phyloP scores from a whole-genome alignment of 2,888 invertebrate genomes.

The Blera fallax region DNA sequence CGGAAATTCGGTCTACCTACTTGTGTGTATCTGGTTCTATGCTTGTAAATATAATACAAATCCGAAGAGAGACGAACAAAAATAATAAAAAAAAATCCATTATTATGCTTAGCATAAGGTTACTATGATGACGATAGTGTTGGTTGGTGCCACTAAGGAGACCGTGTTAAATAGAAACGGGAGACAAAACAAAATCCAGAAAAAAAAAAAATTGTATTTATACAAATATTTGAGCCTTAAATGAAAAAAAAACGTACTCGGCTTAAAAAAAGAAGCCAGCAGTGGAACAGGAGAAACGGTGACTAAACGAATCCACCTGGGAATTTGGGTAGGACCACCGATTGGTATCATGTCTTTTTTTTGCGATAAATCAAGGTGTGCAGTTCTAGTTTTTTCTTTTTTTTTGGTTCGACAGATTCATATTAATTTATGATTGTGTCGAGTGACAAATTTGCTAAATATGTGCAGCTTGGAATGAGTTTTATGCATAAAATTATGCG shows the following conservation, averaged over 20 bases:
- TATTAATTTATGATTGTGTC: conserved; percentile 68
- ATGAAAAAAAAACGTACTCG: conserved; percentile 32
- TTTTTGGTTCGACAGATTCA: conserved; percentile 55
- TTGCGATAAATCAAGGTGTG: conserved; percentile 66
- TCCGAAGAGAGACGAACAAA: conserved; percentile 29
- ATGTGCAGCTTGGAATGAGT: conserved; percentile 11
- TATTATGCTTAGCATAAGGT: conserved; percentile 72
- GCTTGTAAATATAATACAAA: conserved; percentile 67
- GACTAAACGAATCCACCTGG: conserved; percentile 72
- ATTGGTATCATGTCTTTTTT: conserved; percentile 54
- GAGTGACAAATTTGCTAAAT: conserved; percentile 49
- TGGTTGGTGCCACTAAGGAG: conserved; percentile 61
- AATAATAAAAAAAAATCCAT: conserved; percentile 55
- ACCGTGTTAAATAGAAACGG: conserved; percentile 70
- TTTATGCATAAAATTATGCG: neutral
- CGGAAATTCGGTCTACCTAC: conserved; percentile 53
- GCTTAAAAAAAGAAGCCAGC: conserved; percentile 24
- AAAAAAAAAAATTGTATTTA: conserved; percentile 54
- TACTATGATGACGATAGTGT: conserved; percentile 36
- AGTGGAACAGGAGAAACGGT: conserved; percentile 61
- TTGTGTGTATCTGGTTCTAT: conserved; percentile 37
- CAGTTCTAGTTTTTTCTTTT: conserved; percentile 21
- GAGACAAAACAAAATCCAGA: conserved; percentile 62
- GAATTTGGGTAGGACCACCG: conserved; percentile 70
- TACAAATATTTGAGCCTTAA: conserved; percentile 71